Base-by-base conservation (phyloP, 2,888 invertebrate genomes). In the Drosophila subsilvestris region DNA sequence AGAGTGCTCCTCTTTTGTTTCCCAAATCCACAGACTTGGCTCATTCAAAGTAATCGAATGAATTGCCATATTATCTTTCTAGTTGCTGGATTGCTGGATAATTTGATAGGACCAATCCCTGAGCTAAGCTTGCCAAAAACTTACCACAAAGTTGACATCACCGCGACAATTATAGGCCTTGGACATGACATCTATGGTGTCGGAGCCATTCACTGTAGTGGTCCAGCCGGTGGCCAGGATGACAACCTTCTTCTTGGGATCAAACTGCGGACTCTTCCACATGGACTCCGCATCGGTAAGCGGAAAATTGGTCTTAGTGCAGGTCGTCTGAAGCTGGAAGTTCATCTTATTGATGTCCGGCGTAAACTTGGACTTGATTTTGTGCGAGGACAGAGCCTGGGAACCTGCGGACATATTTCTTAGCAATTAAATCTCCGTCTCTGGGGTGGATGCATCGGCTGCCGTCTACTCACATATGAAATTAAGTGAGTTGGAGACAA, bases 161-260 rank as follows among this genome's bases (percentile, higher is more conserved):
- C 89, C 91, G 22, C 92, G 90, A 53, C 91, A 91, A 22, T 76
- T 84, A 61, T 90, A 92, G 27, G 92, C 92, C 60, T 89, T 76
- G 10, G 88, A 86, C 17, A 92, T 62, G 0, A 65, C 76, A 18
- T 88, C 82, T 48, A 92, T 90, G 17, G 82, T 68, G 3, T 89
- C 85, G 5, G 88, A 78, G 3, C 89, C 89, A 69, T 90, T 90
- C 7, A 92, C 79, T 12, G 84, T 90, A 4, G 91, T 91, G 2
- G 86, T 88, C 92, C 92, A 92, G 6, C 92, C 92, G 3, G 92
- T 92, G 20, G 91, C 90, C 57, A 92, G 70, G 17, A 92, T 87
- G 8, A 91, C 90, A 3, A 90, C 89, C 58, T 86, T 85, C 63
- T 91, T 91, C 0, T 43, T 75, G 2, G 63, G 48, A 83, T 92